phyloP scores from a whole-genome alignment of 2,113 vertebrate genomes.

The Chaenocephalus aceratus region DNA sequence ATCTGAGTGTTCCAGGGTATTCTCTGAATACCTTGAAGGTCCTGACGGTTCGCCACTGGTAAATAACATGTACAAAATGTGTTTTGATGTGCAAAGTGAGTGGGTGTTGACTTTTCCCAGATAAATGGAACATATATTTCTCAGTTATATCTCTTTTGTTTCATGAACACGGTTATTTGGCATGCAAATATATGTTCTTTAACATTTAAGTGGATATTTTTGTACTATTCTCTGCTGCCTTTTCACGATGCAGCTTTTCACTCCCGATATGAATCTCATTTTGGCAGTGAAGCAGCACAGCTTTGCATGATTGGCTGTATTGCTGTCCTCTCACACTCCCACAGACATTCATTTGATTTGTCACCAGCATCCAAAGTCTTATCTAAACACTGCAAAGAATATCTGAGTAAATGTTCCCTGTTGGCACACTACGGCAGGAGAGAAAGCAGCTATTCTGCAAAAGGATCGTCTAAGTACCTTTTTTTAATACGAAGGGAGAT shows the following conservation, averaged over 20 bases:
- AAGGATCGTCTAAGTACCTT: slow-evolving; percentile 71
- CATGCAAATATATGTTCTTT: slow-evolving; percentile 26
- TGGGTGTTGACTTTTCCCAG: neutral
- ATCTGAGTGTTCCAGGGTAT: no score
- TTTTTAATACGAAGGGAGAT: slow-evolving; percentile 63
- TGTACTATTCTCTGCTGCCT: slow-evolving; percentile 24
- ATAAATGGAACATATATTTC: neutral
- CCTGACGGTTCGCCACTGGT: no score
- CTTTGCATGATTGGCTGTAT: slow-evolving; percentile 83
- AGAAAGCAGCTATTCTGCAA: slow-evolving; percentile 73
- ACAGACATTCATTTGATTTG: slow-evolving; percentile 80
- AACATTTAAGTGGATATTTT: slow-evolving; percentile 50
- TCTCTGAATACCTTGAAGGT: no score
- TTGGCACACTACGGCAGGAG: slow-evolving; percentile 72
- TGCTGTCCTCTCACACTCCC: slow-evolving; percentile 74
- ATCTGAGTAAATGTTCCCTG: slow-evolving; percentile 80
- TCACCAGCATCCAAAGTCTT: slow-evolving; percentile 81
- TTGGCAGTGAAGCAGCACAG: slow-evolving; percentile 73
- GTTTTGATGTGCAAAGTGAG: neutral
- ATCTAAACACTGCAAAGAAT: slow-evolving; percentile 78
- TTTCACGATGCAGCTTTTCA: slow-evolving; percentile 64
- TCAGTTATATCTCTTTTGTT: slow-evolving; percentile 6
- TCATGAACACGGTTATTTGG: slow-evolving; percentile 41
- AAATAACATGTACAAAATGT: neutral
- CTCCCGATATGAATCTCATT: slow-evolving; percentile 81